Conservation (phyloP, 2,888 invertebrate genomes). For the Acleris laterana region DNA sequence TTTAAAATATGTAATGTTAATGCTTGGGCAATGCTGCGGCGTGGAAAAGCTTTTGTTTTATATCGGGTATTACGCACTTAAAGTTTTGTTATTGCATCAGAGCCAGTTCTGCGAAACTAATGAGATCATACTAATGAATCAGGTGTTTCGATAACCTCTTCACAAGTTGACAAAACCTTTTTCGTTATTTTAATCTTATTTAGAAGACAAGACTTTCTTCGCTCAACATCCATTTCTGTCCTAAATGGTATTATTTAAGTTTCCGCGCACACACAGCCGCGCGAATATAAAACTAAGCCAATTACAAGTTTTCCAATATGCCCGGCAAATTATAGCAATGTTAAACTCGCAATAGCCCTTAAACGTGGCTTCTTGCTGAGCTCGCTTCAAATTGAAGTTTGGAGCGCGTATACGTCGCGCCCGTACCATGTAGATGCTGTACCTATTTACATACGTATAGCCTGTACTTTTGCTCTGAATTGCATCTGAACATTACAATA, state of each 20-base stretch:
- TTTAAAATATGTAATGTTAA: slow-evolving; percentile 17
- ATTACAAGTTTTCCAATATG: slow-evolving; percentile 82
- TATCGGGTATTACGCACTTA: slow-evolving; percentile 20
- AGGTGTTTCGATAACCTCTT: background rate
- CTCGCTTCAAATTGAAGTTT: slow-evolving; percentile 62
- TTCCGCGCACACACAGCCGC: slow-evolving; percentile 61
- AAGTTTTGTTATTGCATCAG: slow-evolving; percentile 11
- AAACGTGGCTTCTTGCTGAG: slow-evolving; percentile 62
- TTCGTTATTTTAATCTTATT: background rate
- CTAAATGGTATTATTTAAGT: slow-evolving; percentile 70
- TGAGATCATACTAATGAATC: slow-evolving; percentile 15
- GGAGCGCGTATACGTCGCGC: slow-evolving; percentile 50
- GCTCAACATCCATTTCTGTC: slow-evolving; percentile 48
- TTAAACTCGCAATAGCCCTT: slow-evolving; percentile 67
- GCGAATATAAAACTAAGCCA: slow-evolving; percentile 79
- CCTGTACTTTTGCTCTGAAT: background rate
- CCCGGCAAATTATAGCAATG: slow-evolving; percentile 76
- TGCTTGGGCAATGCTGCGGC: slow-evolving; percentile 7
- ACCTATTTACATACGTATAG: background rate
- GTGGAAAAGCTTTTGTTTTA: slow-evolving; percentile 7
- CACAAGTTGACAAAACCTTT: too few species aligned
- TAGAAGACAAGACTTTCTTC: slow-evolving; percentile 8
- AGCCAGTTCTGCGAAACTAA: background rate
- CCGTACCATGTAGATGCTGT: slow-evolving; percentile 25
- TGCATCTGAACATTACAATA: background rate